Base-by-base conservation (phyloP, 2,888 invertebrate species). In the Hydroisotoma schaefferi region DNA sequence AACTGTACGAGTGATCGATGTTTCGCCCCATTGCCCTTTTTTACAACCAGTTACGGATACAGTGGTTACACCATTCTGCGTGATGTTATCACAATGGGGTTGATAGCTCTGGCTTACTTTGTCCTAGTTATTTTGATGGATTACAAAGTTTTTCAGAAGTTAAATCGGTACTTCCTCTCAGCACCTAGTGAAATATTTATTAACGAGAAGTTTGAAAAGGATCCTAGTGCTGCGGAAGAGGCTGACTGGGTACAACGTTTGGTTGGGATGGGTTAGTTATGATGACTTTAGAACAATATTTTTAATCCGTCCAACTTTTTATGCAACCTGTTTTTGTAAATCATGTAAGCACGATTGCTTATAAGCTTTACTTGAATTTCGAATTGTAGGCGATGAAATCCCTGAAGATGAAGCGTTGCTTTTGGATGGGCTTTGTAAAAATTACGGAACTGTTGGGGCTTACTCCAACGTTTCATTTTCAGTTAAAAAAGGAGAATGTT, bases 351-450 rank as follows among this genome's bases (percentile, higher is more conserved):
- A 33, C 15, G 33, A 15, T 33, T 33, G 33, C 8, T 33, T 33
- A 33, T n/a, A n/a, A n/a, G n/a, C n/a, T n/a, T n/a, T n/a, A n/a
- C n/a, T n/a, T n/a, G n/a, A n/a, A 43, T 43, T 43, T 43, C 18
- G 33, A 33, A 43, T 5, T n/a, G n/a, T 8, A 59, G 59, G 59
- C 20, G 57, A 33, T 15, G 33, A 29, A 8, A 18, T 53, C 4
- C 38, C 53, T 22, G 53, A 56, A 20, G n/a, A 46, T 1, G 55
- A 57, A 27, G 63, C 59, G 26, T 27, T 63, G 2, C 27, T 63
- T 4, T 54, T 63, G 23, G 63, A 63, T 26, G 59, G 57, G 2
- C 26, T 63, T 26, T 54, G 57, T 18, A 63, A 59, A 15, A 63
- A 63, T 54, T 59, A 51, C 47, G 63, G 63, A 1, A 28, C 28